phyloP scores from a whole-genome alignment of 2,888 invertebrate genomes.

The Trissolcus brochymenae region DNA sequence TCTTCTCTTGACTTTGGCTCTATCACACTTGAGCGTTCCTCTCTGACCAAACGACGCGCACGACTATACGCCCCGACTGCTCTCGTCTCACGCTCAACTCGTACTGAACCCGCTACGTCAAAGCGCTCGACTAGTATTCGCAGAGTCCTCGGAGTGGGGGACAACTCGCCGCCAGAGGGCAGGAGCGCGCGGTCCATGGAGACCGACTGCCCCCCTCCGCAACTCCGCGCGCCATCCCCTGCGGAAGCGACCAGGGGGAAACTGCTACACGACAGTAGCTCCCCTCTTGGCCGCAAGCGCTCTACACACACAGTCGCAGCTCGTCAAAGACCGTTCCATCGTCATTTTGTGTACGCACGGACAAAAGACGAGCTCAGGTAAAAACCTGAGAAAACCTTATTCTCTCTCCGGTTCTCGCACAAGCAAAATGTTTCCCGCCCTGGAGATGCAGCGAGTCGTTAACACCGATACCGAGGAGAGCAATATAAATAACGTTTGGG shows the following conservation, averaged over 20 bases:
- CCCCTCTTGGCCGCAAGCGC: constrained; percentile 28
- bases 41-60: constrained; percentile 6
- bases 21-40: constrained; percentile 11
- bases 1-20: background rate
- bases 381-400: constrained; percentile 26
- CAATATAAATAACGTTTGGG: constrained; percentile 17
- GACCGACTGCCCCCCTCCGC: constrained; percentile 9
- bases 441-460: constrained; percentile 23
- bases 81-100: constrained; percentile 60
- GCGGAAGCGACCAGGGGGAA: constrained; percentile 20
- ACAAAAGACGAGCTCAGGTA: constrained; percentile 37
- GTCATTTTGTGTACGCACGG: constrained; percentile 25
- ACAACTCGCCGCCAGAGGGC: constrained; percentile 16
- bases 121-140: constrained; percentile 52
- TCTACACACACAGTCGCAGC: constrained; percentile 8
- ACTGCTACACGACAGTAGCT: constrained; percentile 38
- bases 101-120: constrained; percentile 56
- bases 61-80: constrained; percentile 18
- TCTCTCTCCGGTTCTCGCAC: constrained; percentile 3
- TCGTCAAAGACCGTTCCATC: constrained; percentile 7
- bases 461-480: constrained; percentile 6
- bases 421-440: constrained; percentile 6
- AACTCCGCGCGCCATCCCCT: constrained; percentile 23
- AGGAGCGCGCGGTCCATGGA: constrained; percentile 14
- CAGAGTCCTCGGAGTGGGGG: constrained; percentile 3